Evolutionary conservation across 2,797 vertebrate species (phyloP), one percentile per base, ranked within the genome.

Genomic region (Takifugu rubripes): DNA sequence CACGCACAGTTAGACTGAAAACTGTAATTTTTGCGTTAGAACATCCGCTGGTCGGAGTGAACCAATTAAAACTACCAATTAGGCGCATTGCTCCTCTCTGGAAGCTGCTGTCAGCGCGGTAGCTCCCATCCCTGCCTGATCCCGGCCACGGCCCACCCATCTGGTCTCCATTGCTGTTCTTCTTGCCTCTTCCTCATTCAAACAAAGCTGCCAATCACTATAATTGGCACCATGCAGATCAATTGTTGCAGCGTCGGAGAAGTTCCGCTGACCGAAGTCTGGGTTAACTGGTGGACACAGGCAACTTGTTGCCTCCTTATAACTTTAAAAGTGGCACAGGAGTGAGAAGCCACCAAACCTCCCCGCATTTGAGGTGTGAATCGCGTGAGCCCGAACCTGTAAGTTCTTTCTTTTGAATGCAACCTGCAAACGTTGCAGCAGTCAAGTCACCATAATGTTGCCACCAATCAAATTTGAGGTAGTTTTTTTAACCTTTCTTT

Each of bases 161-260:
- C 88, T 85, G 87, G 89, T 75, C 75, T 77, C 68, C 76, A 80
- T 84, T 80, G 70, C 74, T 3, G 54, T 27, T 56, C 66, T 81
- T 77, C 78, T 84, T 72, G 49, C 83, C 82, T 84, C 68, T 75
- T 70, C 77, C 72, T 83, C 44, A 12, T 68, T 84, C 81, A 80
- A 86, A 89, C 85, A 89, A 89, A 92, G 86, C 88, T 73, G 89
- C 87, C 90, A 91, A 87, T 91, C 90, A 90, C 81, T 74, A 76
- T 91, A 91, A 91, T 91, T 92, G 90, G 90, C 90, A 78, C 88
- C 90, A 90, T 54, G 82, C 81, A 33, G 89, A 72, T 79, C 81
- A 70, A 90, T 90, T 91, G 91, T 91, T 77, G 86, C 67, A n/a
- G 61, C 17, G 58, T 44, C 63, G 72, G 67, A 79, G 69, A 64